Percentiles rank a stretch among this genome's conserved stretches.
These are phyloP conservation scores for Trachymyrmex cornetzi DNA, from an alignment of 1,140 invertebrate genomes.

Conservation along the genomic window DNA sequence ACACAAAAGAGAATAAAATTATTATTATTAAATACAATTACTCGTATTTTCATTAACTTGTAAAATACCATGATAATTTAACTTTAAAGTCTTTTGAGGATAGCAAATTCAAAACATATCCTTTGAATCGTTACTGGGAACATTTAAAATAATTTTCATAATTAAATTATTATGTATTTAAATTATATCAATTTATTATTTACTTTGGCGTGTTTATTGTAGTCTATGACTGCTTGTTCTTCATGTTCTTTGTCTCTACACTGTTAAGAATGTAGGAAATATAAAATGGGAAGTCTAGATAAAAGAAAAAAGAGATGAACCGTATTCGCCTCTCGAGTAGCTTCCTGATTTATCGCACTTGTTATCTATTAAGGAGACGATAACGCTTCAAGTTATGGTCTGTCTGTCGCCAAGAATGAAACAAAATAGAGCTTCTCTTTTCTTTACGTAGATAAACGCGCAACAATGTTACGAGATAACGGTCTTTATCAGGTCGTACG, in stretches of 20 bases:
- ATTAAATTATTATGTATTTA: background rate
- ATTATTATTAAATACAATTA: background rate
- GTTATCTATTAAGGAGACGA: slow-evolving; percentile 45
- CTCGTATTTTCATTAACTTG: background rate
- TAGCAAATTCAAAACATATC: background rate
- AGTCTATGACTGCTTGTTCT: background rate
- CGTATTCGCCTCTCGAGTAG: background rate
- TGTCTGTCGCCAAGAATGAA: slow-evolving; percentile 39
- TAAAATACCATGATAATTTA: background rate
- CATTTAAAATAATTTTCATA: slow-evolving; percentile 5
- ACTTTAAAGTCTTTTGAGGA: background rate
- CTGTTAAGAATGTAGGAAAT: background rate
- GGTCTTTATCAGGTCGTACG: slow-evolving; percentile 29
- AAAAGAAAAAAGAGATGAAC: background rate
- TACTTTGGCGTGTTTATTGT: background rate
- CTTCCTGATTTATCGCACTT: slow-evolving; percentile 12
- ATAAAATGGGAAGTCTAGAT: background rate
- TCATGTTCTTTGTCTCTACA: background rate
- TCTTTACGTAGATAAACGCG: slow-evolving; percentile 27
- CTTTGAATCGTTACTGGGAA: background rate
- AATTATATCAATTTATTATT: background rate
- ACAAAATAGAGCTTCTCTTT: background rate
- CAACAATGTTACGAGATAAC: slow-evolving; percentile 20
- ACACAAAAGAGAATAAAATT: slow-evolving; percentile 1
- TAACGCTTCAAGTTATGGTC: slow-evolving; percentile 21